phyloP scores from a whole-genome alignment of 2,113 vertebrate species.

The Epinephelus moara region DNA sequence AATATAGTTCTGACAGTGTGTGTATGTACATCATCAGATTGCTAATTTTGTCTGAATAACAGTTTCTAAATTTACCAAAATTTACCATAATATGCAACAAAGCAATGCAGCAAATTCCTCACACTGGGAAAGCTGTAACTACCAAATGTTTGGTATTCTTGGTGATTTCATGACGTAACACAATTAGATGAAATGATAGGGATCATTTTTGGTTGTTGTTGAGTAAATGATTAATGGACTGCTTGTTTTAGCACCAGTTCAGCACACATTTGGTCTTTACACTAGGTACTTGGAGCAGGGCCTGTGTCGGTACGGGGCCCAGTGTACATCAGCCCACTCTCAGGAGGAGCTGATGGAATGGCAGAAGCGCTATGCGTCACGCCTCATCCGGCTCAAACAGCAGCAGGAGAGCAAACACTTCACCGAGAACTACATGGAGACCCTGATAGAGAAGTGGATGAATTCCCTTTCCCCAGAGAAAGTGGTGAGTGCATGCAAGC shows the following conservation, averaged over 20 bases:
- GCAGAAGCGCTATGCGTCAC: constrained; percentile 96
- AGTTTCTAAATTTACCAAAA: neutral
- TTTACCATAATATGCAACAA: neutral
- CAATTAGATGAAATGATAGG: no score
- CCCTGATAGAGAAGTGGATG: constrained; percentile 99
- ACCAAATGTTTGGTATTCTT: no score
- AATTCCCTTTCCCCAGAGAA: constrained; percentile 97
- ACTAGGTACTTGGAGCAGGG: constrained; percentile 96
- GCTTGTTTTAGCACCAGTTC: neutral
- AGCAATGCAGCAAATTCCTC: neutral
- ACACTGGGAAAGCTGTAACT: neutral
- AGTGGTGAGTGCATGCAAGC: constrained; percentile 87
- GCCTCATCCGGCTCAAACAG: constrained; percentile 95
- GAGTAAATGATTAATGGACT: neutral
- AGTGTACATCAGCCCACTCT: constrained; percentile 98
- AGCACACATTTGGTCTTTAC: constrained; percentile 18
- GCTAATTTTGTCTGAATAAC: neutral
- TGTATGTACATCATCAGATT: neutral
- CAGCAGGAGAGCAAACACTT: constrained; percentile 97
- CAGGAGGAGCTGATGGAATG: constrained; percentile 98
- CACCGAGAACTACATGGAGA: constrained; percentile 97
- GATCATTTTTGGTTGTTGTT: no score
- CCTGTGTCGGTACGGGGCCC: constrained; percentile 96
- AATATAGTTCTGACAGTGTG: no score
- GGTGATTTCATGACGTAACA: neutral